phyloP scores from a whole-genome alignment of 2,113 vertebrate species.

The Lophochroa leadbeateri region DNA sequence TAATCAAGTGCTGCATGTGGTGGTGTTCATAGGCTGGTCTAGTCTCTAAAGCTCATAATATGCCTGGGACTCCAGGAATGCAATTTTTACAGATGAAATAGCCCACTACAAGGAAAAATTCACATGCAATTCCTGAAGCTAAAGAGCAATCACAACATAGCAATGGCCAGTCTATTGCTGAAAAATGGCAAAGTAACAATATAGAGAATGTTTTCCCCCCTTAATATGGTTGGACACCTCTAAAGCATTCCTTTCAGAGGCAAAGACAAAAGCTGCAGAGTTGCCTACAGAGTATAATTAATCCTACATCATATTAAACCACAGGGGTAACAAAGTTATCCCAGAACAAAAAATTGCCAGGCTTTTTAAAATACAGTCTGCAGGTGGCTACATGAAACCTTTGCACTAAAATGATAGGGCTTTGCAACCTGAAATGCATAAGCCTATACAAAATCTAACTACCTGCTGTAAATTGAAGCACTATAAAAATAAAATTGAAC shows the following conservation, averaged over 20 bases:
- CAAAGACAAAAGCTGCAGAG: conserved; percentile 21
- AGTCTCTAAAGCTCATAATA: neutral
- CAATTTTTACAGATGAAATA: neutral
- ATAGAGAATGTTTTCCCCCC: neutral
- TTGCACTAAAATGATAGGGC: conserved; percentile 22
- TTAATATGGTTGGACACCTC: neutral
- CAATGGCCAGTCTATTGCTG: neutral
- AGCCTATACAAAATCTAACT: conserved; percentile 28
- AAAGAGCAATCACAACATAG: neutral
- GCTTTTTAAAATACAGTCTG: neutral
- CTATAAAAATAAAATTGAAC: conserved; percentile 60
- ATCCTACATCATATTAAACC: neutral
- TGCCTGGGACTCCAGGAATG: neutral
- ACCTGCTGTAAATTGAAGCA: conserved; percentile 33
- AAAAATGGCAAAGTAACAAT: neutral
- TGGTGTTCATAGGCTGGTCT: neutral
- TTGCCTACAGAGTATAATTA: neutral
- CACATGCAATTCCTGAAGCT: neutral
- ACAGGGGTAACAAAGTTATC: neutral
- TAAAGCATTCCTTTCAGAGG: conserved; percentile 1
- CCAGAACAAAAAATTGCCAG: neutral
- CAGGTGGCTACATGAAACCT: conserved; percentile 45
- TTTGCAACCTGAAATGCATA: conserved; percentile 38
- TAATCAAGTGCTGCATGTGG: neutral
- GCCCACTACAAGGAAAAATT: neutral